Base-by-base conservation (phyloP, 2,888 invertebrate species). In the Taphrorychus bicolor region DNA sequence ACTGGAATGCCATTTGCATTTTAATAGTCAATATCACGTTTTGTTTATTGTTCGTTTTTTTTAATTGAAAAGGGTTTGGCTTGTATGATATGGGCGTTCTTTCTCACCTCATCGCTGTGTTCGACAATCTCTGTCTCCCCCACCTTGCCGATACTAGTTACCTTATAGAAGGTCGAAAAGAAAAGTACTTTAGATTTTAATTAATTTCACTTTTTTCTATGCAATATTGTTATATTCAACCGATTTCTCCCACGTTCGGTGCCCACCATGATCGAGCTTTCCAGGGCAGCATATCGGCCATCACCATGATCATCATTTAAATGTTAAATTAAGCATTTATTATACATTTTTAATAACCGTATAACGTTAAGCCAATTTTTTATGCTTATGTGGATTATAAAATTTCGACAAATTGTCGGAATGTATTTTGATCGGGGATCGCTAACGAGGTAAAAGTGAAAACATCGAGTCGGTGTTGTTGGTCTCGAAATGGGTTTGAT, bases 401-500 rank as follows among this genome's bases (percentile, higher is more conserved):
- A 57, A 52, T 52, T 32, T 48, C 19, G 32, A 21, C 57, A 58
- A 64, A 58, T 64, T 41, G 21, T n/a, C 19, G 22, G 52, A 64
- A 64, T 57, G 49, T 41, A 41, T 52, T 52, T 64, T 64, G 24
- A 58, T 52, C 23, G 52, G 41, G 2, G 16, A 24, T 19, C 58
- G 11, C 16, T 58, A 64, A 64, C 48, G 41, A 49, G 19, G 42
- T 59, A 64, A 64, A 64, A 64, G 64, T 64, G 64, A 64, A 64
- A 64, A 48, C 41, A 42, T 14, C 49, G 48, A 42, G 52, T n/a
- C n/a, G n/a, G n/a, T n/a, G 48, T 57, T 57, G 63, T 32, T 57
- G 32, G 45, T 49, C 56, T 56, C 51, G 49, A 49, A 51, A 23
- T n/a, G 45, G 14, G 18, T 14, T 45, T 5, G 45, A 45, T 2